These are phyloP conservation scores for Trachymyrmex septentrionalis DNA, from an alignment of 1,140 invertebrate genomes.

Conservation along the genomic window DNA sequence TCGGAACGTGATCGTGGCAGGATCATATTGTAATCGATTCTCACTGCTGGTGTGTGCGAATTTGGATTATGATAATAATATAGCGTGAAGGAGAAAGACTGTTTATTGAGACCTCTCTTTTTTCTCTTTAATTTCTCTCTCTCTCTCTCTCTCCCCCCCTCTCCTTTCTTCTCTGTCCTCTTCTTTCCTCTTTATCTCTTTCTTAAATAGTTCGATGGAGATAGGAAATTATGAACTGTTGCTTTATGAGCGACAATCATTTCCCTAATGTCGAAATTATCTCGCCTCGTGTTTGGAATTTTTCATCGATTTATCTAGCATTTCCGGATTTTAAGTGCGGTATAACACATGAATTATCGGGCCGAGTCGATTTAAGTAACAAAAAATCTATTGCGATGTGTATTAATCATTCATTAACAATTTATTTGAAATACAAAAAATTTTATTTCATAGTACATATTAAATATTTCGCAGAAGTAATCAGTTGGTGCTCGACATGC, in stretches of 20 bases:
- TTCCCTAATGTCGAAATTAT: constrained; percentile 2
- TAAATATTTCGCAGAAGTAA: neutral
- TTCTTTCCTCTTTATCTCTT: neutral
- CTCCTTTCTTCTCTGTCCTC: no score
- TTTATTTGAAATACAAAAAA: neutral
- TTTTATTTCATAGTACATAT: neutral
- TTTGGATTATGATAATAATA: neutral
- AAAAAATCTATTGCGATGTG: neutral
- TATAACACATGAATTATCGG: neutral
- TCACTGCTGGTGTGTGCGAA: neutral
- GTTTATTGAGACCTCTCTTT: neutral
- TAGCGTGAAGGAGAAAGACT: neutral
- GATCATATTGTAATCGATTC: neutral
- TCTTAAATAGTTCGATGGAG: neutral
- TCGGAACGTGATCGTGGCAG: neutral
- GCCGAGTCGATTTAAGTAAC: neutral
- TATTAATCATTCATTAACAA: neutral
- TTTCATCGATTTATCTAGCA: neutral
- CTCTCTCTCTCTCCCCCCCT: neutral
- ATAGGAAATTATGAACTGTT: neutral
- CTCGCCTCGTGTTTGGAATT: neutral
- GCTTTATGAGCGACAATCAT: neutral
- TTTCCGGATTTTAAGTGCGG: neutral
- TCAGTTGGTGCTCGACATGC: neutral
- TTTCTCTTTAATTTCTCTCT: neutral